Evolutionary conservation across 2,113 vertebrate species (phyloP), one percentile per base, ranked within the genome.

Genomic region (Chinchilla lanigera): DNA sequence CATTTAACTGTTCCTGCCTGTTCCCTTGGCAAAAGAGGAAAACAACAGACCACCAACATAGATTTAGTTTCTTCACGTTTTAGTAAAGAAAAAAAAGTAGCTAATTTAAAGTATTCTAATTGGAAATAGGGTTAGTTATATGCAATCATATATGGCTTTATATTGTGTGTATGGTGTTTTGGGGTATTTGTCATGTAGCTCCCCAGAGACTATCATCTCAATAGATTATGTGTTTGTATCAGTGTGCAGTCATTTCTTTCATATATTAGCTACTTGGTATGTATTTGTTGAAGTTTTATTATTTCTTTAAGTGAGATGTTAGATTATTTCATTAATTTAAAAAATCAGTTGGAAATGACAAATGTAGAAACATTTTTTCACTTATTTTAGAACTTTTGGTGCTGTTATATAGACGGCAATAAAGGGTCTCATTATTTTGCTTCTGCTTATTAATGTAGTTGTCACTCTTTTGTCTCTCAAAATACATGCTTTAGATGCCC

Each of bases 361-460:
- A 60, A 47, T 75, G 33, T 41, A 52, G 65, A 86, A 41, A 58
- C 4, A 38, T 60, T 93, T 60, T 89, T 80, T 41, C 56, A 93
- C 80, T 90, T 93, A 58, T 83, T 96, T 89, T 81, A 90, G 56
- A 91, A 35, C 50, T 96, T 89, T 75, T 19, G 60, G 54, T 61
- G 41, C 28, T 69, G 56, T 93, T 86, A 16, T 93, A 35, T 63
- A 60, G 83, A 84, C 52, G 67, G 38, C 80, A 63, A 65, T 80
- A 67, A 95, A 96, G 33, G 7, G 19, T 41, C 30, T 91, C 26
- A 10, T 89, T 90, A 33, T 91, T 93, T 94, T 81, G 41, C 30
- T 60, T 52, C 35, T 80, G 35, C 12, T 1, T 9, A 11, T 61
- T 54, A 16, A 56, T 69, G 33, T 26, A 61, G 26, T 56, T 81